These are phyloP conservation scores for Drosophila murphyi DNA, from an alignment of 1,140 invertebrate species.

Conservation along the genomic window DNA sequence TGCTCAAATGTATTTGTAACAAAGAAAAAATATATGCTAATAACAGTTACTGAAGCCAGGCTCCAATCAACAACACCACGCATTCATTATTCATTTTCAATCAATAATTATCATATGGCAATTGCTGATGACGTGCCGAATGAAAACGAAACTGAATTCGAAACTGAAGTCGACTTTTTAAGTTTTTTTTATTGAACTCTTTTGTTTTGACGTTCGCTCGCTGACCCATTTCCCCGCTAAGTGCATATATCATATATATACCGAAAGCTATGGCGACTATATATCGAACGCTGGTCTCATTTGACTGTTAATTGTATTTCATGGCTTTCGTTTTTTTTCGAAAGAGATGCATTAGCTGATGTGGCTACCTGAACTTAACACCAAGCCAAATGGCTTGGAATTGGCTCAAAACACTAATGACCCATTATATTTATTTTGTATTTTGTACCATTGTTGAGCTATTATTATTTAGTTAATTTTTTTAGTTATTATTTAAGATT, in stretches of 20 bases:
- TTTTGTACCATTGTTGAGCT: background rate
- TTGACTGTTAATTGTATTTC: constrained; percentile 42
- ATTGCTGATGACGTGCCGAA: constrained; percentile 56
- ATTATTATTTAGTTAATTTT: background rate
- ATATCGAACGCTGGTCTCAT: constrained; percentile 19
- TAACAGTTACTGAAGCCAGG: background rate
- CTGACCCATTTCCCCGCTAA: constrained; percentile 1
- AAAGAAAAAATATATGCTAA: no score
- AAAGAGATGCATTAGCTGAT: constrained; percentile 45
- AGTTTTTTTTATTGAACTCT: constrained; percentile 61
- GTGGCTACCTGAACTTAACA: constrained; percentile 46
- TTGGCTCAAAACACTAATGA: background rate
- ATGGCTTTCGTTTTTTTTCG: constrained; percentile 55
- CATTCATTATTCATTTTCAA: constrained; percentile 61
- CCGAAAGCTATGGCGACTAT: background rate
- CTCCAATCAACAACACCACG: constrained; percentile 27
- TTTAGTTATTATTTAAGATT: background rate
- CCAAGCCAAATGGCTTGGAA: constrained; percentile 22
- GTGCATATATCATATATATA: background rate
- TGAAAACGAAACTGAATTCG: constrained; percentile 12
- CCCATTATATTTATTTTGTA: background rate
- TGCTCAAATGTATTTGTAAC: constrained; percentile 52
- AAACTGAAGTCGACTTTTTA: background rate
- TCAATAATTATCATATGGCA: constrained; percentile 62
- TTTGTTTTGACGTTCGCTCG: constrained; percentile 41